These are phyloP conservation scores for Natator depressus DNA, from an alignment of 2,113 vertebrate genomes.

Conservation along the genomic window DNA sequence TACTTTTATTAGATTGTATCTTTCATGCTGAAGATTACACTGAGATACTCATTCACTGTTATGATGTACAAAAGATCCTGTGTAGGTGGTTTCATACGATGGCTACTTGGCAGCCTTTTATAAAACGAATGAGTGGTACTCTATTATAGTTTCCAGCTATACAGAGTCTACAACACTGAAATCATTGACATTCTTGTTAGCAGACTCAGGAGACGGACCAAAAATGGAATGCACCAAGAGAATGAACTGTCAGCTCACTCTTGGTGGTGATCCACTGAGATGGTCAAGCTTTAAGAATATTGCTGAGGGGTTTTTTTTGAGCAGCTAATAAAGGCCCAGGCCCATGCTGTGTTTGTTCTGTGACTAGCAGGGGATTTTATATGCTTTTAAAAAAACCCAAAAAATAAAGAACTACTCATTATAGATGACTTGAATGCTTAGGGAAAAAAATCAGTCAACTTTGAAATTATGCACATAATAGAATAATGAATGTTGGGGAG, in stretches of 20 bases:
- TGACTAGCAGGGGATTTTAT: not conserved
- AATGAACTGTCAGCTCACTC: not conserved
- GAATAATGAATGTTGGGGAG: not conserved
- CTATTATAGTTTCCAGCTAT: not conserved
- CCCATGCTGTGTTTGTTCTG: not conserved
- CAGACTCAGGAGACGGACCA: not conserved
- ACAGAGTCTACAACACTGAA: not conserved
- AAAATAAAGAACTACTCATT: not conserved
- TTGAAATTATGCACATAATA: fast-evolving
- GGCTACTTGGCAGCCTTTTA: not conserved
- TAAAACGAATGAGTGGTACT: not conserved
- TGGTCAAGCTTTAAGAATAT: not conserved
- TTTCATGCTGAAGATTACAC: not conserved
- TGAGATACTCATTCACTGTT: not conserved
- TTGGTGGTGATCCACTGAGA: not conserved
- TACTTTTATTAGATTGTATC: not conserved
- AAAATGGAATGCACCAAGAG: not conserved
- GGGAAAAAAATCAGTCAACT: not conserved
- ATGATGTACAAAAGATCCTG: not conserved
- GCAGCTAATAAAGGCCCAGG: not conserved
- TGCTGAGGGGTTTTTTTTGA: not conserved
- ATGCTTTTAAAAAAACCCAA: not conserved
- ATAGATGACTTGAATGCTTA: not conserved
- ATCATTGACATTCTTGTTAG: not conserved
- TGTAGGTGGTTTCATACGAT: not conserved